Conservation (phyloP, 2,888 invertebrate species). For the Agonopterix heracliana region DNA sequence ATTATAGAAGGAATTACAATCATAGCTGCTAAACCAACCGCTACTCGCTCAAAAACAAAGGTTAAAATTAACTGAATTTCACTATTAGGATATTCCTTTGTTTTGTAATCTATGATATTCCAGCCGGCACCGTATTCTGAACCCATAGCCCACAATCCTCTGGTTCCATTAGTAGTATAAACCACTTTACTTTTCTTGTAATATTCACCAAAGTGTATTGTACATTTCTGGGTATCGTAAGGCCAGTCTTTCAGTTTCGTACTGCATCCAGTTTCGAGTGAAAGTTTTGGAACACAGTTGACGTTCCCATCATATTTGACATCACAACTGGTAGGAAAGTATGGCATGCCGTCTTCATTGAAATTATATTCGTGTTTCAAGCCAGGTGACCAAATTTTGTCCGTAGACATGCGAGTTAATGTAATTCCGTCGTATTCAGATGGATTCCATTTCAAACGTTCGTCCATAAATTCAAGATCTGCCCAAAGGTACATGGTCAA, state of each 20-base stretch:
- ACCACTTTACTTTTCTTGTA: conserved; percentile 13
- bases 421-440: conserved; percentile 25
- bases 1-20: conserved; percentile 32
- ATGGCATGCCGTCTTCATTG: conserved; percentile 19
- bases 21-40: conserved; percentile 25
- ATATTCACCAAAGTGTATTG: conserved; percentile 17
- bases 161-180: conserved; percentile 13
- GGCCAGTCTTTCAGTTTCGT: conserved; percentile 25
- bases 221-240: conserved; percentile 23
- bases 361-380: conserved; percentile 25
- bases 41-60: conserved; percentile 37
- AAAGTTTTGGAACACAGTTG: conserved; percentile 1
- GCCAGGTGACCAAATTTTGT: conserved; percentile 26
- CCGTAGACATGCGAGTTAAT: conserved; percentile 3
- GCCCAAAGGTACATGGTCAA: conserved; percentile 17
- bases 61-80: conserved; percentile 25
- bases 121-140: conserved; percentile 35
- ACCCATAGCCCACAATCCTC: conserved; percentile 15
- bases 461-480: conserved; percentile 24
- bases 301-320: conserved; percentile 12
- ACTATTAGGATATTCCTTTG: conserved; percentile 14
- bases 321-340: conserved; percentile 14
- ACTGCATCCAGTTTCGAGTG: conserved; percentile 11
- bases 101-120: conserved; percentile 31
- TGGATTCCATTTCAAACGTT: conserved; percentile 33